Evolutionary conservation across 2,888 invertebrate species (phyloP).

Genomic region (Itoplectis maculator): DNA sequence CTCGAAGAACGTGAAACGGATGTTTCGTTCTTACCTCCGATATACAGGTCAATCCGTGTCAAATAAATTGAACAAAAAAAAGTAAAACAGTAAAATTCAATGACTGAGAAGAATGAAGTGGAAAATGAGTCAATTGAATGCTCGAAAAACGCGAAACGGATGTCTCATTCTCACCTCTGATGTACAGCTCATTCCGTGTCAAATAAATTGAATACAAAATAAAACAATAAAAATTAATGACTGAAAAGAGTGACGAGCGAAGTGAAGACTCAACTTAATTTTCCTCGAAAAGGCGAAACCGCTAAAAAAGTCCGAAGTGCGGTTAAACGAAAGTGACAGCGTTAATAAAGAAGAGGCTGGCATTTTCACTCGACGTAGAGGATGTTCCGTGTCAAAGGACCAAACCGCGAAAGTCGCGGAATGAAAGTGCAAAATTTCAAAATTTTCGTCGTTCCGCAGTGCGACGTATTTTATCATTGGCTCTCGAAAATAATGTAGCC

Average conservation of each 20-base stretch:
- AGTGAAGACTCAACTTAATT: background rate
- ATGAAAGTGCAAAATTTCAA: background rate
- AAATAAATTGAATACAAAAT: background rate
- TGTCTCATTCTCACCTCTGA: background rate
- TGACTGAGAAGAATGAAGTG: background rate
- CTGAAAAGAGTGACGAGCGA: background rate
- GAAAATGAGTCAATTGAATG: background rate
- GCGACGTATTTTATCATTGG: background rate
- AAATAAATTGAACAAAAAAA: background rate
- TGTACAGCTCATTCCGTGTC: background rate
- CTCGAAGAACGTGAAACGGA: slow-evolving; percentile 35
- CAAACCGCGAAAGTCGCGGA: background rate
- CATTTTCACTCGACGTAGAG: background rate
- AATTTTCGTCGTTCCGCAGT: background rate
- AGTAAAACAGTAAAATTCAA: too few relatives aligned
- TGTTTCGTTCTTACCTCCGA: background rate
- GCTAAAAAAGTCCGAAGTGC: background rate
- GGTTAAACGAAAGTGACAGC: too few relatives aligned
- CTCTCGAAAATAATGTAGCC: too few relatives aligned
- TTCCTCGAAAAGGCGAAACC: background rate
- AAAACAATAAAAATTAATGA: background rate
- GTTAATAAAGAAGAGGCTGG: background rate
- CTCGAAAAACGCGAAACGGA: slow-evolving; percentile 33
- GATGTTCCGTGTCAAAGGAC: background rate
- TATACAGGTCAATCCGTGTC: background rate